Evolutionary conservation across 2,888 invertebrate genomes (phyloP).

Genomic region (Biston stratarius): DNA sequence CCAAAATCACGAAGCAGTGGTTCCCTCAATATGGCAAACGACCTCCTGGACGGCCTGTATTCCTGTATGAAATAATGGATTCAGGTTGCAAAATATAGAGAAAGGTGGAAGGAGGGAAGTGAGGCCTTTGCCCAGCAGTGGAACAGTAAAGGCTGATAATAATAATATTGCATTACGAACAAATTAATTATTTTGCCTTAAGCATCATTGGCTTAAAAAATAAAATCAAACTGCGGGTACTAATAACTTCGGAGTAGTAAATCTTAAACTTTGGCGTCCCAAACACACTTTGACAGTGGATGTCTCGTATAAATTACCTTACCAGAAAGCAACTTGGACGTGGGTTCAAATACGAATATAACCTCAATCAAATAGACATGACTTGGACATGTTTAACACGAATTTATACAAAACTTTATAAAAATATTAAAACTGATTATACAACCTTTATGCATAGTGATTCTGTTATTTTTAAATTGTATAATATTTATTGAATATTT

Average conservation of each 20-base stretch:
- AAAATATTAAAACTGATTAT: not conserved
- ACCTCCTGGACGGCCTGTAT: too few species aligned
- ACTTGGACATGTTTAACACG: constrained; percentile 7
- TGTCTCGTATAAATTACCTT: constrained; percentile 41
- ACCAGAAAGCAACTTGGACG: constrained; percentile 29
- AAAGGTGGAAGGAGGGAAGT: too few species aligned
- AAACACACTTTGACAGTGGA: constrained; percentile 42
- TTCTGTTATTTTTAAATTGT: not conserved
- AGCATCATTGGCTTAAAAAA: constrained; percentile 14
- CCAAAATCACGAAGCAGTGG: too few species aligned
- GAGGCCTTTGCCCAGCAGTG: too few species aligned
- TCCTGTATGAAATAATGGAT: too few species aligned
- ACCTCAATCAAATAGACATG: not conserved
- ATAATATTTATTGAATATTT: too few species aligned
- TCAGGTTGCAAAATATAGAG: too few species aligned
- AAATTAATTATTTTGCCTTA: too few species aligned
- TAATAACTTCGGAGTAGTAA: constrained; percentile 37
- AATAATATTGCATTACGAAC: too few species aligned
- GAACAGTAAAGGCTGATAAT: too few species aligned
- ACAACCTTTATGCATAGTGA: not conserved
- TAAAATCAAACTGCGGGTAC: not conserved
- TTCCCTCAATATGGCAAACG: too few species aligned
- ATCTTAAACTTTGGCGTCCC: constrained; percentile 42
- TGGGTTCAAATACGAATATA: constrained; percentile 14
- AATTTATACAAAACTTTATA: too few species aligned